Conservation (phyloP, 1,140 invertebrate species). For the Battus philenor region DNA sequence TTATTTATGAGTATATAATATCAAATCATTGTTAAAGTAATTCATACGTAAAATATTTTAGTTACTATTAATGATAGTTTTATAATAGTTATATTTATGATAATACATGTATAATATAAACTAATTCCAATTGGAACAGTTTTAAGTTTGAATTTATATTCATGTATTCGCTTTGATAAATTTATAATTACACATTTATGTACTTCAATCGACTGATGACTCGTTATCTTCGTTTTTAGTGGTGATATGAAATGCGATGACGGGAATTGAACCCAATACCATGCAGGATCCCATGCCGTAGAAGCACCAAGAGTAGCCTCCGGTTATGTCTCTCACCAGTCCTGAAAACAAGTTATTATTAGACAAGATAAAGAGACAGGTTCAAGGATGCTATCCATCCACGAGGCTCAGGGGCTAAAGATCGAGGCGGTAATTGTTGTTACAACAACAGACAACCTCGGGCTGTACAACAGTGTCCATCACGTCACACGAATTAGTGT, state of each 20-base stretch:
- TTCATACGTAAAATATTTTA: too few species aligned
- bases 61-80: too few species aligned
- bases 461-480: too few species aligned
- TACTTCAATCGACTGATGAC: slow-evolving; percentile 62
- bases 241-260: slow-evolving; percentile 74
- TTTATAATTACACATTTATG: not conserved
- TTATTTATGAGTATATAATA: too few species aligned
- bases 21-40: too few species aligned
- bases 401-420: too few species aligned
- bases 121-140: not conserved
- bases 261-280: slow-evolving; percentile 81
- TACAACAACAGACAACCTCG: too few species aligned
- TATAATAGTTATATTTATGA: not conserved
- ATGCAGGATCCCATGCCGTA: slow-evolving; percentile 86
- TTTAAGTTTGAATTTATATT: not conserved
- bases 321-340: slow-evolving; percentile 81
- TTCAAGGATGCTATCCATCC: too few species aligned
- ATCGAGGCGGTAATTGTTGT: too few species aligned
- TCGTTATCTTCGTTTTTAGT: slow-evolving; percentile 61
- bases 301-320: slow-evolving; percentile 82
- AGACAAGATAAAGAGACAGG: too few species aligned
- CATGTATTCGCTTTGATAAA: not conserved
- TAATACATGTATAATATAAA: not conserved
- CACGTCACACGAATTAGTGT: too few species aligned
- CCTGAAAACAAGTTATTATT: too few species aligned